Conservation (phyloP, 2,113 vertebrate genomes). For the Lonchura striata region DNA sequence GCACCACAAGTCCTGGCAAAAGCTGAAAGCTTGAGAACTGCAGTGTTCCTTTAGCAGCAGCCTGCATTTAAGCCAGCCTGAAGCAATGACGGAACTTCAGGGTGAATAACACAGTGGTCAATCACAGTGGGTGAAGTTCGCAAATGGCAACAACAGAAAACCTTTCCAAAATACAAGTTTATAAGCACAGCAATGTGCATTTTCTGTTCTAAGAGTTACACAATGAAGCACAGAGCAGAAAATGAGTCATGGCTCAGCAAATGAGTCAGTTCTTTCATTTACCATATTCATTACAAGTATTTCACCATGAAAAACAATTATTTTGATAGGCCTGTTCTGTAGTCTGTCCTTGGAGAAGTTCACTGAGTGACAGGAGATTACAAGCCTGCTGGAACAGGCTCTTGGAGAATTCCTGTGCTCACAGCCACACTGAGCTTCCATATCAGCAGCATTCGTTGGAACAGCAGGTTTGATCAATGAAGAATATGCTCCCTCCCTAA, state of each 20-base stretch:
- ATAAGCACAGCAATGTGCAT: not conserved
- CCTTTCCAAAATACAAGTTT: not conserved
- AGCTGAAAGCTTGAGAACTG: not conserved
- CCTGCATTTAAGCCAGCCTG: not conserved
- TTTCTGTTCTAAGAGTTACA: slow-evolving; percentile 7
- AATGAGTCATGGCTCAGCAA: not conserved
- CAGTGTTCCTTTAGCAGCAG: not conserved
- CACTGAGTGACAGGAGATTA: not conserved
- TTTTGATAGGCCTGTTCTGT: not conserved
- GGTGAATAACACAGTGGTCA: not conserved
- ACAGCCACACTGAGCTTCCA: fast-evolving
- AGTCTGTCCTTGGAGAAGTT: not conserved
- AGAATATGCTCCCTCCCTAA: not conserved
- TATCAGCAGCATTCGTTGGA: not conserved
- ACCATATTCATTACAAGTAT: slow-evolving; percentile 12
- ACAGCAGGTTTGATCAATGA: not conserved
- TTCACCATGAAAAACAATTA: slow-evolving; percentile 15
- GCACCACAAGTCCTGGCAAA: not conserved
- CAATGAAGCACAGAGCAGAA: not conserved
- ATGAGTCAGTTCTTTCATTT: slow-evolving; percentile 30
- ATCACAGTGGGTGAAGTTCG: not conserved
- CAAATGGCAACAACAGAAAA: not conserved
- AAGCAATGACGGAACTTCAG: not conserved
- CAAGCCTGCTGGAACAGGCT: not conserved
- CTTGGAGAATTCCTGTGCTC: fast-evolving